These are phyloP conservation scores for Hylaeus volcanicus DNA, from an alignment of 1,140 invertebrate genomes.

Conservation along the genomic window DNA sequence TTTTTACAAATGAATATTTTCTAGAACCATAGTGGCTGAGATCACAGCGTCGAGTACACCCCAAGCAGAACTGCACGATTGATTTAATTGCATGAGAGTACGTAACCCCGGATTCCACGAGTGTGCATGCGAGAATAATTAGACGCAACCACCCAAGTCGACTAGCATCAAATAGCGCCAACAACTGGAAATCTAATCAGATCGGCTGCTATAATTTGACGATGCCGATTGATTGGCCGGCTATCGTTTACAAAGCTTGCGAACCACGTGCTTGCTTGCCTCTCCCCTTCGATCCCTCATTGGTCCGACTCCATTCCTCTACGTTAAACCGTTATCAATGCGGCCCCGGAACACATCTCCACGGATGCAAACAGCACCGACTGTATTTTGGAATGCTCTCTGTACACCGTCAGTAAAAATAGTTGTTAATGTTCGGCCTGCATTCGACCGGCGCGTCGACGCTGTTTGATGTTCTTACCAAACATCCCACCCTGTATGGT, in stretches of 20 bases:
- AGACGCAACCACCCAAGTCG: conserved; percentile 61
- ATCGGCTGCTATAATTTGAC: conserved; percentile 66
- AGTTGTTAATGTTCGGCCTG: conserved; percentile 41
- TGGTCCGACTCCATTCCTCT: conserved; percentile 43
- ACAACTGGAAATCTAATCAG: conserved; percentile 69
- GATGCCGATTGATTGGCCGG: conserved; percentile 61
- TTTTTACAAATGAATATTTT: no score
- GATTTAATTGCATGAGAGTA: conserved; percentile 54
- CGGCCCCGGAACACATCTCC: conserved; percentile 51
- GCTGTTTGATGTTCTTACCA: conserved; percentile 39
- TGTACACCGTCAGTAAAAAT: conserved; percentile 43
- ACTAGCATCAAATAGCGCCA: conserved; percentile 62
- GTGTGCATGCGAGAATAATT: conserved; percentile 53
- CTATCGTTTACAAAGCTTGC: conserved; percentile 68
- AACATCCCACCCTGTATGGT: background rate
- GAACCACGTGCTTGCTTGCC: conserved; percentile 60
- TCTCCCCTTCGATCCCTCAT: conserved; percentile 2
- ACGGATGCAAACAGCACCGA: conserved; percentile 51
- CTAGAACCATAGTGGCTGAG: no score
- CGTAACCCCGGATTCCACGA: conserved; percentile 36
- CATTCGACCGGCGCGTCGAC: background rate
- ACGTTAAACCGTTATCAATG: conserved; percentile 59
- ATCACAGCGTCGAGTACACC: no score
- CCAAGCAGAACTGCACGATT: background rate
- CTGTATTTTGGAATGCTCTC: conserved; percentile 55